These are phyloP conservation scores for Lithobates pipiens DNA, from an alignment of 2,797 vertebrate genomes.

Conservation along the genomic window DNA sequence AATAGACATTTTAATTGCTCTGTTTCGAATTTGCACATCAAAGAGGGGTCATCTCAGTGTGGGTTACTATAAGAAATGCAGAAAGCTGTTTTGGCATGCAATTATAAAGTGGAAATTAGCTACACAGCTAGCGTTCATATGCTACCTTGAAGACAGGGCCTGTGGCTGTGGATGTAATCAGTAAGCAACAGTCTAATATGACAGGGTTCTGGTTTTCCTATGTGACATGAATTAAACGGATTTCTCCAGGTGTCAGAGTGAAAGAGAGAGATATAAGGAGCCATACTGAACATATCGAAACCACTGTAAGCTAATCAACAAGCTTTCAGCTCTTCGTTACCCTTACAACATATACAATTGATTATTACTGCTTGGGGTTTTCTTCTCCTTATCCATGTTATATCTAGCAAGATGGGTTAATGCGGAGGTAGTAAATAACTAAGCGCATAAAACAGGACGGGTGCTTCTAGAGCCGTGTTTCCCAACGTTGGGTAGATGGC, in stretches of 20 bases:
- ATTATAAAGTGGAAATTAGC: constrained; percentile 1
- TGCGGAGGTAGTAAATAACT: too few relatives aligned
- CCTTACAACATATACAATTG: not conserved
- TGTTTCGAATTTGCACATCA: constrained; percentile 21
- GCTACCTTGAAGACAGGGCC: not conserved
- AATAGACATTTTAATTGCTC: constrained; percentile 11
- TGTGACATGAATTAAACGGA: not conserved
- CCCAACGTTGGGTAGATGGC: too few relatives aligned
- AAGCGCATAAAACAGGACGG: too few relatives aligned
- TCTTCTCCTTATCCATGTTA: not conserved
- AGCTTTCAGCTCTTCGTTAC: not conserved
- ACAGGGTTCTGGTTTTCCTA: not conserved
- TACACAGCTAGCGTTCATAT: not conserved
- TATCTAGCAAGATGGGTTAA: too few relatives aligned
- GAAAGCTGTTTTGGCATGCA: not conserved
- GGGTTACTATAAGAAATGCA: not conserved
- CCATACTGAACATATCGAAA: not conserved
- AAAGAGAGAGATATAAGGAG: not conserved
- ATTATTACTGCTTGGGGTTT: not conserved
- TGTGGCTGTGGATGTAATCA: constrained; percentile 5
- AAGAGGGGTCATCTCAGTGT: constrained; percentile 3
- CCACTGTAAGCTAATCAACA: not conserved
- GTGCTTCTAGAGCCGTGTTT: too few relatives aligned
- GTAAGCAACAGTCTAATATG: constrained; percentile 5
- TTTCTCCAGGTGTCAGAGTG: not conserved